Conservation (phyloP, 2,888 invertebrate genomes). For the Oligia strigilis region DNA sequence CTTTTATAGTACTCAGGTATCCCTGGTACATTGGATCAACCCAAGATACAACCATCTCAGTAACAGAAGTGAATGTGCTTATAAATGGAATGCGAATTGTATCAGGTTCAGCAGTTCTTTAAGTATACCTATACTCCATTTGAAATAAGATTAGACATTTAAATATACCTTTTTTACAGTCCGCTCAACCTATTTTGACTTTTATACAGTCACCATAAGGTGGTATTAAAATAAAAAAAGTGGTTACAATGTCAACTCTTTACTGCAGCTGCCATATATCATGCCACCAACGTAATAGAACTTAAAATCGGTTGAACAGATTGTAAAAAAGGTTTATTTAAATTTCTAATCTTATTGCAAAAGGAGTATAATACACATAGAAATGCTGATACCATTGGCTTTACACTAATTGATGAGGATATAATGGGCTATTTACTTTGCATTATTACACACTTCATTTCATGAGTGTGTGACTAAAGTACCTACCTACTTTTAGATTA, state of each 20-base stretch:
- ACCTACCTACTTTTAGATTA: conserved; percentile 19
- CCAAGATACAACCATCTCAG: not conserved
- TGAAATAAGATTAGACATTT: too few relatives aligned
- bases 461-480: not conserved
- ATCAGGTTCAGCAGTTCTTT: not conserved
- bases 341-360: too few relatives aligned
- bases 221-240: too few relatives aligned
- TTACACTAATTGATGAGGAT: conserved; percentile 11
- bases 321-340: too few relatives aligned
- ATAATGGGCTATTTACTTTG: not conserved
- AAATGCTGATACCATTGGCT: not conserved
- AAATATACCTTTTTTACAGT: too few relatives aligned
- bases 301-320: too few relatives aligned
- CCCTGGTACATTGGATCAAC: conserved; percentile 5
- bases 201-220: too few relatives aligned
- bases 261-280: too few relatives aligned
- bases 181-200: too few relatives aligned
- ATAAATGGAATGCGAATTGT: conserved; percentile 1
- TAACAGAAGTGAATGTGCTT: not conserved
- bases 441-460: not conserved
- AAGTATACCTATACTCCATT: not conserved
- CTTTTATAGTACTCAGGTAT: not conserved
- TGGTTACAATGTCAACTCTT: too few relatives aligned
- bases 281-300: too few relatives aligned
- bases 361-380: not conserved